Evolutionary conservation across 2,888 invertebrate species (phyloP), one percentile per base, ranked within the genome.

Genomic region (Invenusta paracnida): DNA sequence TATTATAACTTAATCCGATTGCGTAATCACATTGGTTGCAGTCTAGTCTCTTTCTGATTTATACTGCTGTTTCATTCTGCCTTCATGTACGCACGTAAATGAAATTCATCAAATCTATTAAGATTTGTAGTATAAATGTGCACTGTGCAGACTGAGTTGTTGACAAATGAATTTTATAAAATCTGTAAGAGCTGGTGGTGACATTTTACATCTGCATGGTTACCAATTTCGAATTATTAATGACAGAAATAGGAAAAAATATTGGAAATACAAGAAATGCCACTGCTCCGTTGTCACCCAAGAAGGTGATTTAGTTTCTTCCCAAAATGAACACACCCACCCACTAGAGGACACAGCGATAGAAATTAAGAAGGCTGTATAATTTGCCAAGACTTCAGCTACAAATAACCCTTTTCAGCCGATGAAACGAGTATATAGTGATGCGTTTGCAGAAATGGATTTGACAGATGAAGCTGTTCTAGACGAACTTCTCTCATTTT

Each of bases 391-490:
- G 48, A 48, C n/a, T 48, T 48, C 48, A 11, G 48, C 48, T 5
- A 48, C 48, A 48, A 48, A 48, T 48, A 48, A 48, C 48, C 17
- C 17, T 48, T 48, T 48, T 48, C 48, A 48, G 48, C 48, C 48
- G 48, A 48, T 48, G 48, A 48, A 48, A 48, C 48, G 48, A 48
- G 48, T 48, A 48, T 48, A 48, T 17, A 5, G 73, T 73, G 11
- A 73, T 73, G 73, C 73, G 73, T 73, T 73, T 73, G 73, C 73
- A 73, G 73, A 73, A 73, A 23, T 73, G 73, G 73, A 73, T 73
- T 73, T 73, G 73, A 73, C 73, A 25, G 27, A 73, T 13, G 73
- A 73, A 73, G 17, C 73, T 73, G 73, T 73, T 73, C 73, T 73
- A 73, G 27, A 73, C 27, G 73, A 73, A 73, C 73, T 73, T 23